A percentile compares a stretch with the other conserved stretches of the same genome.
Evolutionary conservation across 2,797 vertebrate genomes (phyloP).

Genomic region (Labroides dimidiatus): DNA sequence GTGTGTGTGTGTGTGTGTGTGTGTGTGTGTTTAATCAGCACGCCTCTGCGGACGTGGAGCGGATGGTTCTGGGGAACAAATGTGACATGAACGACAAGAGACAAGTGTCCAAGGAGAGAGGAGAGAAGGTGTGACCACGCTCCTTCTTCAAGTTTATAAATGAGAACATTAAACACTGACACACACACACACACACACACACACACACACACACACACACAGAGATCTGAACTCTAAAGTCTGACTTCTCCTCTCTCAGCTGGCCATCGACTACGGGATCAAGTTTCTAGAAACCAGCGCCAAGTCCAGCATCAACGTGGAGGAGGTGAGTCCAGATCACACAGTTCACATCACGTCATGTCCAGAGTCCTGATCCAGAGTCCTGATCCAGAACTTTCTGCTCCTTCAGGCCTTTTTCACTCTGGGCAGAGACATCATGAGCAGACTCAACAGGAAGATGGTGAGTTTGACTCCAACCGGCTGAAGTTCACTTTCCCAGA

Average conservation of each 20-base stretch:
- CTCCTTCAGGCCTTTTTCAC: slow-evolving; percentile 90
- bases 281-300: slow-evolving; percentile 95
- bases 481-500: too few relatives aligned
- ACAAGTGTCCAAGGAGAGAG: slow-evolving; percentile 96
- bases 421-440: slow-evolving; percentile 95
- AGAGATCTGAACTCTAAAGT: too few relatives aligned
- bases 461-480: slow-evolving; percentile 77
- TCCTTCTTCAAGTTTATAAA: too few relatives aligned
- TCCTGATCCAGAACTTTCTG: not conserved
- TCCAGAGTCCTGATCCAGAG: not conserved
- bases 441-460: slow-evolving; percentile 96
- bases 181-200: too few relatives aligned
- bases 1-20: slow-evolving; percentile 2
- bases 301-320: slow-evolving; percentile 84
- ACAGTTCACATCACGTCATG: not conserved
- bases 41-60: slow-evolving; percentile 95
- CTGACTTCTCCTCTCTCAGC: not conserved
- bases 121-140: slow-evolving; percentile 88
- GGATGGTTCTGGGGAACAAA: slow-evolving; percentile 97
- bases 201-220: too few relatives aligned
- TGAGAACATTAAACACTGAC: not conserved
- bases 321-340: slow-evolving; percentile 17
- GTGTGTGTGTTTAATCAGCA: slow-evolving; percentile 81
- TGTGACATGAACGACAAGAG: slow-evolving; percentile 97
- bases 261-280: slow-evolving; percentile 78